Conservation (phyloP, 2,797 vertebrate genomes). For the Hozukius guyotensis region DNA sequence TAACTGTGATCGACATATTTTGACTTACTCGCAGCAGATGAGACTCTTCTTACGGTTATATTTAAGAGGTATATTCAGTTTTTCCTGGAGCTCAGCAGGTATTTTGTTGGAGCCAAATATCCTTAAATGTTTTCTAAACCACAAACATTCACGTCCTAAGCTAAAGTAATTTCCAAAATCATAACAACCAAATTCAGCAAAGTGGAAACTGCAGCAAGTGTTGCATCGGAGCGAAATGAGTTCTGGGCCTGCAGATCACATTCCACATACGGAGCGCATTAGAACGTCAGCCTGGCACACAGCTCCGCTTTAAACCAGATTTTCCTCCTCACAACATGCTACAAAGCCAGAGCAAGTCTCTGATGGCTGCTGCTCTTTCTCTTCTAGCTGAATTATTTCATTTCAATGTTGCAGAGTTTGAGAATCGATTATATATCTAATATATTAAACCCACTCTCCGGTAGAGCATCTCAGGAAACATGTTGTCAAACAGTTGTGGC, state of each 20-base stretch:
- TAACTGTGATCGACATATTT: neutral
- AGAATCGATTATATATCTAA: too few species aligned
- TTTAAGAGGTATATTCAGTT: neutral
- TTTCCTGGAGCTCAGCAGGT: neutral
- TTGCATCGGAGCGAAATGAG: constrained; percentile 61
- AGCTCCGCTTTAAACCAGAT: constrained; percentile 45
- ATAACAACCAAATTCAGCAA: constrained; percentile 13
- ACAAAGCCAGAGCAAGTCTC: neutral
- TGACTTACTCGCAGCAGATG: neutral
- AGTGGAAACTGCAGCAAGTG: constrained; percentile 63
- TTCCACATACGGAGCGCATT: constrained; percentile 86
- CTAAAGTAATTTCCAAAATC: constrained; percentile 14
- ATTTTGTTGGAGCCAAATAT: constrained; percentile 1
- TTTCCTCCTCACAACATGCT: constrained; percentile 9
- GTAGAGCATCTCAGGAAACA: neutral
- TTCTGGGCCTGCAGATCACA: constrained; percentile 64
- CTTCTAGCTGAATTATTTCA: neutral
- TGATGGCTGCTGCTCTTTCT: neutral
- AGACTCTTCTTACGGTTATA: neutral
- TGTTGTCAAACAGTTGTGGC: neutral
- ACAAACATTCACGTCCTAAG: neutral
- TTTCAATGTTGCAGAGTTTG: neutral
- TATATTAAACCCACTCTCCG: neutral
- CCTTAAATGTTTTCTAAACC: neutral
- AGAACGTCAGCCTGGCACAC: constrained; percentile 51